Percentiles rank a stretch among this genome's conserved stretches.
Conservation (phyloP, 2,797 vertebrate species). For the Pogonophryne albipinna region DNA sequence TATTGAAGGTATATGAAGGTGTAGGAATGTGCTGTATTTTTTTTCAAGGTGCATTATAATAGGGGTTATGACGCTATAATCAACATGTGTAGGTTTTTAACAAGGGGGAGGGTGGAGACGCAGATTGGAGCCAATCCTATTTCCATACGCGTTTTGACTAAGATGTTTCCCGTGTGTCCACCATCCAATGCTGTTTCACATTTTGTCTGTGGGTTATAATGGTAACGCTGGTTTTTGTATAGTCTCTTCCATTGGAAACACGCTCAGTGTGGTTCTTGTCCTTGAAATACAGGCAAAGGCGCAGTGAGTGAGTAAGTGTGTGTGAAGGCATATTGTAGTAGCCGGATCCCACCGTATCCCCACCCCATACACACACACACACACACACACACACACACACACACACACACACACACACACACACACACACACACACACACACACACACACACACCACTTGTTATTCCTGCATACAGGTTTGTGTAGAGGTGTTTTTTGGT, state of each 20-base stretch:
- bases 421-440: no score
- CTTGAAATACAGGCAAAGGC: slow-evolving; percentile 75
- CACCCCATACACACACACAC: slow-evolving; percentile 27
- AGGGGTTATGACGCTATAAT: slow-evolving; percentile 30
- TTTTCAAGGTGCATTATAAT: slow-evolving; percentile 1
- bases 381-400: no score
- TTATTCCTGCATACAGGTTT: slow-evolving; percentile 43
- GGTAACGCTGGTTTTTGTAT: slow-evolving; percentile 28
- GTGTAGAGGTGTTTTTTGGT: slow-evolving; percentile 9
- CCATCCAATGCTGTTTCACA: slow-evolving; percentile 34
- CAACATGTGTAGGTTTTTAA: slow-evolving; percentile 72
- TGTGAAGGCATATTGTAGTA: slow-evolving; percentile 65
- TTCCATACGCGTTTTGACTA: slow-evolving; percentile 47
- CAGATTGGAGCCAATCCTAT: slow-evolving; percentile 50
- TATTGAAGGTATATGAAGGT: slow-evolving; percentile 19
- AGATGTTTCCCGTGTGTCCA: slow-evolving; percentile 48
- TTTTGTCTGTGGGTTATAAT: slow-evolving; percentile 20
- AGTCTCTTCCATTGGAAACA: slow-evolving; percentile 9
- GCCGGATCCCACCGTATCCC: slow-evolving; percentile 50
- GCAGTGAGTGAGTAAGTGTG: slow-evolving; percentile 63
- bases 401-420: no score
- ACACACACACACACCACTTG: slow-evolving; percentile 36
- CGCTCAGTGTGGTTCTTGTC: slow-evolving; percentile 60
- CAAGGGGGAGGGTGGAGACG: slow-evolving; percentile 42
- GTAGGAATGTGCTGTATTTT: slow-evolving; percentile 22